Percentiles rank a stretch among this genome's conserved stretches.
Evolutionary conservation across 2,113 vertebrate species (phyloP).

Genomic region (Dicaeum eximium): DNA sequence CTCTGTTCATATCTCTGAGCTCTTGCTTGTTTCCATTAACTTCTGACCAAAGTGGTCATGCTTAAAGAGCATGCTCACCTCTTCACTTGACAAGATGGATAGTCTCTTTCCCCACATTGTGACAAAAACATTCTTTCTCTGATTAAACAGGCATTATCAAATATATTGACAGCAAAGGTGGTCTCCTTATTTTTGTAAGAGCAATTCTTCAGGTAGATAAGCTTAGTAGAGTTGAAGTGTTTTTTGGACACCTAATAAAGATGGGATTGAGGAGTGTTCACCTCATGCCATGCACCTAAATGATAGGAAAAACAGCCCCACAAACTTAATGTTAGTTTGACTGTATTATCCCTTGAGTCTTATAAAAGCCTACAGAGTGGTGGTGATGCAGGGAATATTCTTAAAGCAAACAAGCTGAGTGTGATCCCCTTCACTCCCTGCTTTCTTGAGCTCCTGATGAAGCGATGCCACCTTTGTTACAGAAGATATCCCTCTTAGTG

Average conservation of each 20-base stretch:
- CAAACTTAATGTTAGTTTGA: background rate
- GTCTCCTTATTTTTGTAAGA: background rate
- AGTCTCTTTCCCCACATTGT: background rate
- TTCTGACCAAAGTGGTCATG: background rate
- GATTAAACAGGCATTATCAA: background rate
- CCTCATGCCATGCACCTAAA: background rate
- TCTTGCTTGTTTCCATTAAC: background rate
- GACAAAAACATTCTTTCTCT: background rate
- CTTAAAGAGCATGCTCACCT: background rate
- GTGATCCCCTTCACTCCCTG: background rate
- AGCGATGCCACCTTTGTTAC: background rate
- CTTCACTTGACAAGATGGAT: background rate
- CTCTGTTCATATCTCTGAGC: background rate
- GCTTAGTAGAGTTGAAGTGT: background rate
- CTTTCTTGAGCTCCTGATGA: background rate
- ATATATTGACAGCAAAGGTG: background rate
- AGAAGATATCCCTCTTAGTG: background rate
- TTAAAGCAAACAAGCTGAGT: background rate
- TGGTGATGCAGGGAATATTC: background rate
- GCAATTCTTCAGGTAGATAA: background rate
- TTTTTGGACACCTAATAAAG: background rate
- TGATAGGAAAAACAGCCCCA: background rate
- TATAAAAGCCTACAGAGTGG: background rate
- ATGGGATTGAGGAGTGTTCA: background rate
- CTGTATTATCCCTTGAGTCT: background rate